These are phyloP conservation scores for Semicossyphus pulcher DNA, from an alignment of 2,113 vertebrate genomes.

Conservation along the genomic window DNA sequence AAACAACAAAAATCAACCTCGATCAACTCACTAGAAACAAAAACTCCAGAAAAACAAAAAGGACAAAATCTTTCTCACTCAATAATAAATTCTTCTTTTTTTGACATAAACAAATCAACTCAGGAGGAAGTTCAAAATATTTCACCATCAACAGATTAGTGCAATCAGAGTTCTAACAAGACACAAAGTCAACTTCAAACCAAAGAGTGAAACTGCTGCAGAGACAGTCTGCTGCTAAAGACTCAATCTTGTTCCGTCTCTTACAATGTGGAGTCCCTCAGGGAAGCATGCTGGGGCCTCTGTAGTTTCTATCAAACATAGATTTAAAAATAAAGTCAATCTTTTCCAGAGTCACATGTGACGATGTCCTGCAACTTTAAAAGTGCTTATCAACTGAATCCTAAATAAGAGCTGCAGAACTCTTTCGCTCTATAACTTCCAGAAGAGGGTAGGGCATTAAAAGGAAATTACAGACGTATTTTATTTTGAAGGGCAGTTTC, in stretches of 20 bases:
- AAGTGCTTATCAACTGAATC: background rate
- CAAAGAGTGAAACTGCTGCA: background rate
- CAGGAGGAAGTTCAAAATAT: background rate
- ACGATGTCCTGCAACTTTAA: background rate
- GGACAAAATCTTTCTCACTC: background rate
- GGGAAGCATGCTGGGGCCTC: background rate
- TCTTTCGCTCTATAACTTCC: background rate
- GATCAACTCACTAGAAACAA: too few relatives aligned
- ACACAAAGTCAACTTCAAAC: slow-evolving; percentile 9
- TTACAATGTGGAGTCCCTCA: background rate
- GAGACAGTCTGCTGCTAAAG: slow-evolving; percentile 4
- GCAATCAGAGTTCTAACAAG: slow-evolving; percentile 16
- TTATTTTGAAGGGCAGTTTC: background rate
- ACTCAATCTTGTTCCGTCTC: background rate
- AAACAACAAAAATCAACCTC: background rate
- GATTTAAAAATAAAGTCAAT: too few relatives aligned
- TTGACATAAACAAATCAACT: background rate
- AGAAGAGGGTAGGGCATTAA: background rate
- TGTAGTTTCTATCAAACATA: background rate
- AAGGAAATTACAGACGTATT: background rate
- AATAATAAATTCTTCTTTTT: background rate
- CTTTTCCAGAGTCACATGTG: background rate
- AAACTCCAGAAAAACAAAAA: too few relatives aligned
- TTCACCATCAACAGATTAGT: slow-evolving; percentile 39
- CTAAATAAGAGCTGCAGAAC: too few relatives aligned